Evolutionary conservation across 2,113 vertebrate genomes (phyloP).

Genomic region (Nannospalax galili): DNA sequence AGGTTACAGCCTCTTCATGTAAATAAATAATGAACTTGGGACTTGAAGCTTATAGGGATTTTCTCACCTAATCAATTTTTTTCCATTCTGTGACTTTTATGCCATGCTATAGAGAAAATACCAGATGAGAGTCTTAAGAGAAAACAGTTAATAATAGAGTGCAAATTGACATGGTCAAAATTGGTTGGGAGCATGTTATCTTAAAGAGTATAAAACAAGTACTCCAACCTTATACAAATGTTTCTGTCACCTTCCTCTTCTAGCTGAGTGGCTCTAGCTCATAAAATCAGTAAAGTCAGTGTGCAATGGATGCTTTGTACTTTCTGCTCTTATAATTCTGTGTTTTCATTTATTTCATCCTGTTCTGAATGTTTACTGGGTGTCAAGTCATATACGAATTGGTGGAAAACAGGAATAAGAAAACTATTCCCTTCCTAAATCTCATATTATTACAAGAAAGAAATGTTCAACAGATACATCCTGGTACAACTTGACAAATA

Average conservation of each 20-base stretch:
- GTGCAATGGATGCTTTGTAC: neutral
- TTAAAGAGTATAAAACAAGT: neutral
- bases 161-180: constrained; percentile 11
- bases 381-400: neutral
- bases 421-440: neutral
- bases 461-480: neutral
- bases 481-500: neutral
- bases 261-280: neutral
- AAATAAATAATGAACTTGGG: constrained; percentile 13
- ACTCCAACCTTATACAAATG: neutral
- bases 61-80: constrained; percentile 19
- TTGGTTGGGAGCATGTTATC: neutral
- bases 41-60: neutral
- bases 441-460: neutral
- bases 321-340: neutral
- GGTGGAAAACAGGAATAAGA: neutral
- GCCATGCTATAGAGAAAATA: neutral
- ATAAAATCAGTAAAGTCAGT: neutral
- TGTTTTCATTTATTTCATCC: neutral
- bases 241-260: neutral
- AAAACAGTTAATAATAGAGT: constrained; percentile 11
- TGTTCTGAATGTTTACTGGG: neutral
- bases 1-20: neutral
- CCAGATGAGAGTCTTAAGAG: neutral
- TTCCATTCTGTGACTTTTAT: constrained; percentile 4